Base-by-base conservation (phyloP, 2,797 vertebrate genomes). In the Buceros bicornis region DNA sequence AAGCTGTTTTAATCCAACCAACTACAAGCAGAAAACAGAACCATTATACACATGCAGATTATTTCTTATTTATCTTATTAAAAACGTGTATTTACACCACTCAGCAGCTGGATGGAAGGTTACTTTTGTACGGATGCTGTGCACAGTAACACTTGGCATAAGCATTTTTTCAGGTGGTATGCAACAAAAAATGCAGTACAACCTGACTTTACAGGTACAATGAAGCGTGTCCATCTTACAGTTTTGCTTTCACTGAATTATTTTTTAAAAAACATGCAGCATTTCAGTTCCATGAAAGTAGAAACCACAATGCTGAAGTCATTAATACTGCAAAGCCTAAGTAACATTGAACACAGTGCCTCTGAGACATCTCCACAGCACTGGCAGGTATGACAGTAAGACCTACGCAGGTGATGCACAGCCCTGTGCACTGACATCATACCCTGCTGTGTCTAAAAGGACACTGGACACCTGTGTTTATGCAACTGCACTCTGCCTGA, bases 91-190 rank as follows among this genome's bases (percentile, higher is more conserved):
- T 94, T 90, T 86, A 53, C 73, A 93, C 10, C 4, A 69, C 50
- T 73, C 26, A 94, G 89, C 62, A 90, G 65, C 82, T 86, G 93
- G 76, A 93, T 72, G 54, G 82, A 83, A 91, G 69, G 85, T 51
- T 94, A 25, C 43, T 87, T 89, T 76, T 79, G 33, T 26, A 81
- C 1, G 22, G 50, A 58, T 28, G 40, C 25, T 45, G 28, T 37
- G 40, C 47, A 76, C 83, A 93, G 69, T 42, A 86, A 78, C 93
- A 92, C 20, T 42, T 56, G 13, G 35, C 26, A 37, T 7, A 5
- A 67, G 8, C 10, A 29, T 29, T 73, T 83, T 89, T 89, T 78
- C 42, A 71, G 62, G 43, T 17, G 19, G 16, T 33, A 78, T 16
- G 31, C 28, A 77, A 84, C 12, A 57, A 94, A 89, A 81, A 66